Percentiles rank a stretch among this genome's conserved stretches.
Evolutionary conservation across 30 jellyfish, hydroid and myxozoan species (phyloP).

Genomic region (Aurelia sp.): DNA sequence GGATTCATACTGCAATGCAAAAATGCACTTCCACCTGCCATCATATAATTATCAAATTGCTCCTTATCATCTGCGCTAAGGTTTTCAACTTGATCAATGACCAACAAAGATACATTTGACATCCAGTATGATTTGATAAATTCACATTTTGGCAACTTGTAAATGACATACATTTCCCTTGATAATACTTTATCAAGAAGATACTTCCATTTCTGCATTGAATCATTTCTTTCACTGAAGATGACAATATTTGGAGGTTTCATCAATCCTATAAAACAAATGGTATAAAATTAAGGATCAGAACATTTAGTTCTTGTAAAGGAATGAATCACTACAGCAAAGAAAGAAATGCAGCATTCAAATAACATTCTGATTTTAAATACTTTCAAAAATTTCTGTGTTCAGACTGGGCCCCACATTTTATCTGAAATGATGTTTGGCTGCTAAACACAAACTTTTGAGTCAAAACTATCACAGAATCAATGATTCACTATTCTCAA

Average conservation of each 20-base stretch:
- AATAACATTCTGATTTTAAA: no score
- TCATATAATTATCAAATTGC: background rate
- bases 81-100: constrained; percentile 2
- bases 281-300: no score
- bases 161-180: constrained; percentile 29
- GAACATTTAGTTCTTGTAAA: no score
- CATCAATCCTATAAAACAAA: background rate
- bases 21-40: background rate
- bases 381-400: no score
- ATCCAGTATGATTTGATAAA: constrained; percentile 27
- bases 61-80: background rate
- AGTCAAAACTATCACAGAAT: no score
- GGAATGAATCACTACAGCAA: no score
- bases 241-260: constrained; percentile 47
- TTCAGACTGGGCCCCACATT: no score
- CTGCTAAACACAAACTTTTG: no score
- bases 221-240: constrained; percentile 1
- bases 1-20: background rate
- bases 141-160: constrained; percentile 6
- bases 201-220: background rate
- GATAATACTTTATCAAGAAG: background rate
- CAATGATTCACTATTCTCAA: no score
- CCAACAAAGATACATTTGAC: constrained; percentile 8
- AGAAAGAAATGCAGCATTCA: no score
- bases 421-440: no score